These are phyloP conservation scores for Taeniopygia guttata DNA, from an alignment of 2,797 vertebrate genomes.

Conservation along the genomic window DNA sequence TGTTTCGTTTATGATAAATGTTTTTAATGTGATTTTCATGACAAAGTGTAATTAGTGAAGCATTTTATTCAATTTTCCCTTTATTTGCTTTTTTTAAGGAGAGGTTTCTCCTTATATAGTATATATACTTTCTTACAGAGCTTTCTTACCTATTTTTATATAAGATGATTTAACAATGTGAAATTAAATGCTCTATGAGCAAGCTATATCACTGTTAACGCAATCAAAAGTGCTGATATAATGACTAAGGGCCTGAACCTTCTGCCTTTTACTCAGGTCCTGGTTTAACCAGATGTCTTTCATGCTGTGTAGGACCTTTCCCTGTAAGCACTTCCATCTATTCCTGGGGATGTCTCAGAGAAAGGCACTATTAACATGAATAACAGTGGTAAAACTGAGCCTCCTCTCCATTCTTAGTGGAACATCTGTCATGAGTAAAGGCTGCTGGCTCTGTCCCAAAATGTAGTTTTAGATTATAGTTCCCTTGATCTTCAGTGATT, in stretches of 20 bases:
- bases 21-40: slow-evolving; percentile 71
- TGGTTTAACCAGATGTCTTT: slow-evolving; percentile 19
- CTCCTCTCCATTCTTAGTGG: slow-evolving; percentile 2
- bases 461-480: slow-evolving; percentile 39
- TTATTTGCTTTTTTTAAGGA: slow-evolving; percentile 57
- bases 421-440: slow-evolving; percentile 34
- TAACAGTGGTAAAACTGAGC: slow-evolving; percentile 29
- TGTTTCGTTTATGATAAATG: slow-evolving; percentile 58
- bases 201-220: slow-evolving; percentile 62
- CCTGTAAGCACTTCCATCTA: not conserved
- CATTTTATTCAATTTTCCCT: slow-evolving; percentile 52
- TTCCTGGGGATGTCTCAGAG: not conserved
- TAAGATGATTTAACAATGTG: slow-evolving; percentile 56
- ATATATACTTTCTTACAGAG: slow-evolving; percentile 77
- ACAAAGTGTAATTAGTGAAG: slow-evolving; percentile 46
- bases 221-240: slow-evolving; percentile 62
- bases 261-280: slow-evolving; percentile 50
- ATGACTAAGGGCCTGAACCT: slow-evolving; percentile 46
- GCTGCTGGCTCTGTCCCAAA: slow-evolving; percentile 54
- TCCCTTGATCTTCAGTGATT: slow-evolving; percentile 55
- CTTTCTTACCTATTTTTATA: slow-evolving; percentile 82
- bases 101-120: slow-evolving; percentile 61
- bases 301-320: slow-evolving; percentile 11
- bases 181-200: slow-evolving; percentile 75
- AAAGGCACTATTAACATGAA: slow-evolving; percentile 4